A percentile compares a stretch with the other conserved stretches of the same genome.
phyloP scores from a whole-genome alignment of 2,113 vertebrate genomes.

The Echinops telfairi region DNA sequence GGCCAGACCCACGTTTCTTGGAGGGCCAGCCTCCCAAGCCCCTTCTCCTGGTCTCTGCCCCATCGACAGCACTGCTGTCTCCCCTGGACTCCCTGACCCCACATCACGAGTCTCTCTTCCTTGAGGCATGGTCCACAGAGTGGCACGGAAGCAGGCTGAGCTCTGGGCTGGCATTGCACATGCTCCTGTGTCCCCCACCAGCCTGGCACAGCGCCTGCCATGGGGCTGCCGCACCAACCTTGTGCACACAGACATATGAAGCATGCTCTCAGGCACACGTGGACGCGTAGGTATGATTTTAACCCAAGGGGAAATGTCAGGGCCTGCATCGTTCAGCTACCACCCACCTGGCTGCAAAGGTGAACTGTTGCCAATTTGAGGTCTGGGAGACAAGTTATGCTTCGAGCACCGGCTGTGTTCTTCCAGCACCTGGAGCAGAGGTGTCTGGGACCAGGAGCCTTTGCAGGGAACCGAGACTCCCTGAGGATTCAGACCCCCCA shows the following conservation, averaged over 20 bases:
- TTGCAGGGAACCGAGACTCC: neutral
- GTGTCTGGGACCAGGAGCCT: neutral
- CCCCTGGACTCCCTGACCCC: neutral
- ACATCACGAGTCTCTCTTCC: neutral
- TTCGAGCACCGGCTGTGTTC: neutral
- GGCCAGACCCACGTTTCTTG: neutral
- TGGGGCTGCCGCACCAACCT: neutral
- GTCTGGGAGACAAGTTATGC: neutral
- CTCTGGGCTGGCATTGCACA: neutral
- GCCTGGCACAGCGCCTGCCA: neutral
- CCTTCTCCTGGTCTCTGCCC: neutral
- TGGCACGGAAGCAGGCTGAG: neutral
- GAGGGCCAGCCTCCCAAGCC: neutral
- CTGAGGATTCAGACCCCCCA: neutral
- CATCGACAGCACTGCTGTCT: neutral
- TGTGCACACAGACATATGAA: accelerated
- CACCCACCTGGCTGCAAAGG: neutral
- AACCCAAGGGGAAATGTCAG: neutral
- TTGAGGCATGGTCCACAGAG: neutral
- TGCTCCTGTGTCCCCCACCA: neutral
- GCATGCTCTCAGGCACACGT: no score
- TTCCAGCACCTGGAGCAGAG: neutral
- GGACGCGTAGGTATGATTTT: no score
- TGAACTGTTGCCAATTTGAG: neutral
- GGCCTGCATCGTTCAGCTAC: neutral